Evolutionary conservation across 2,888 invertebrate genomes (phyloP).

Genomic region (Gibbula magus): DNA sequence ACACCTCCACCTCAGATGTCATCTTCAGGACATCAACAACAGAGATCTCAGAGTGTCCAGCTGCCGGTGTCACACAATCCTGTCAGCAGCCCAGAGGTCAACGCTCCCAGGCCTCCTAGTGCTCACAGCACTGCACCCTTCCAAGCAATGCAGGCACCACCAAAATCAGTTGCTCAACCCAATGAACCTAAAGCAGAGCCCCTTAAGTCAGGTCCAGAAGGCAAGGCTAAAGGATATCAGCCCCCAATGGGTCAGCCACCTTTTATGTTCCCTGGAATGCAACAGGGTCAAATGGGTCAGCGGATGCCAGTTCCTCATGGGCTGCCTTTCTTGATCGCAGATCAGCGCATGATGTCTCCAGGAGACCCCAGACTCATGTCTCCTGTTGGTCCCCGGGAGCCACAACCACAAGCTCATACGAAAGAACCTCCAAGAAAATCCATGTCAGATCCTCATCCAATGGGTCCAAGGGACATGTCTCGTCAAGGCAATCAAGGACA

Average conservation of each 20-base stretch:
- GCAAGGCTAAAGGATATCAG: neutral
- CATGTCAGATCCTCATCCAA: neutral
- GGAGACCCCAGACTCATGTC: neutral
- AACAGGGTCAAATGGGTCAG: neutral
- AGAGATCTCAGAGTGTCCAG: slow-evolving; percentile 30
- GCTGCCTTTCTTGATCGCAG: neutral
- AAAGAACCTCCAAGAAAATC: neutral
- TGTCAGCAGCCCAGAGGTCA: neutral
- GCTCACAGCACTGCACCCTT: slow-evolving; percentile 18
- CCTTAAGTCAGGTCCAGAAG: neutral
- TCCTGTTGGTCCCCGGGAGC: neutral
- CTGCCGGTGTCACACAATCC: slow-evolving; percentile 13
- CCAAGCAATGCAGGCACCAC: neutral
- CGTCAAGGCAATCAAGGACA: slow-evolving; percentile 4
- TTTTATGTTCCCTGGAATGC: slow-evolving; percentile 2
- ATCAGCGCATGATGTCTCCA: neutral
- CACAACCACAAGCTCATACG: neutral
- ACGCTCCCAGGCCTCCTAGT: slow-evolving; percentile 1
- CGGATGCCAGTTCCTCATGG: slow-evolving; percentile 3
- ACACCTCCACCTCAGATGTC: slow-evolving; percentile 31
- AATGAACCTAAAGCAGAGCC: neutral
- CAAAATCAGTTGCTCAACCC: neutral
- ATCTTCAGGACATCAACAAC: slow-evolving; percentile 28
- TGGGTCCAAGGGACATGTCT: neutral
- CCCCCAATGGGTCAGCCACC: neutral